phyloP scores from a whole-genome alignment of 2,888 invertebrate species.

The Odontocolon sp. region DNA sequence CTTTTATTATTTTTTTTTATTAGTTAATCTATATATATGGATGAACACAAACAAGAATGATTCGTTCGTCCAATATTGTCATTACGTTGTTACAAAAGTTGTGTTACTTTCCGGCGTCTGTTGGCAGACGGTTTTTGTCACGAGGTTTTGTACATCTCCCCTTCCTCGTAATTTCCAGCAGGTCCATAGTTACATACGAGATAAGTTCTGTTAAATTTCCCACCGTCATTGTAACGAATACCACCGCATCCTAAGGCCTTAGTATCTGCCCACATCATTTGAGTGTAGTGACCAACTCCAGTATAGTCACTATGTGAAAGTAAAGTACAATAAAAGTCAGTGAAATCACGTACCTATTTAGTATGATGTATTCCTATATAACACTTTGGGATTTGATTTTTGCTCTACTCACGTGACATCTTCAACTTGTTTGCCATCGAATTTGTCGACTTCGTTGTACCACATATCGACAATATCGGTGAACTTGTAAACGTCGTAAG shows the following conservation, averaged over 20 bases:
- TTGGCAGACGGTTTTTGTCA: no score
- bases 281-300: slow-evolving; percentile 78
- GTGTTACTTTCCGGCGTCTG: no score
- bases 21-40: no score
- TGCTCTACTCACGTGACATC: slow-evolving; percentile 27
- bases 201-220: slow-evolving; percentile 66
- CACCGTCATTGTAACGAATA: slow-evolving; percentile 72
- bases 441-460: slow-evolving; percentile 77
- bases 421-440: slow-evolving; percentile 61
- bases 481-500: background rate
- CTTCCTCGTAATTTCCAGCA: slow-evolving; percentile 74
- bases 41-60: no score
- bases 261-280: slow-evolving; percentile 82
- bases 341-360: no score
- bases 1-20: no score
- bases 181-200: slow-evolving; percentile 81
- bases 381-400: no score
- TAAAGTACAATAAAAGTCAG: background rate
- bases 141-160: slow-evolving; percentile 71
- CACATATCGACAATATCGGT: slow-evolving; percentile 68
- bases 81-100: no score
- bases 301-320: background rate
- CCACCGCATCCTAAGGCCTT: slow-evolving; percentile 81
- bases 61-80: no score
- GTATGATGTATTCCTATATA: no score